phyloP scores from a whole-genome alignment of 1,140 invertebrate species.

The Diorhabda sublineata region DNA sequence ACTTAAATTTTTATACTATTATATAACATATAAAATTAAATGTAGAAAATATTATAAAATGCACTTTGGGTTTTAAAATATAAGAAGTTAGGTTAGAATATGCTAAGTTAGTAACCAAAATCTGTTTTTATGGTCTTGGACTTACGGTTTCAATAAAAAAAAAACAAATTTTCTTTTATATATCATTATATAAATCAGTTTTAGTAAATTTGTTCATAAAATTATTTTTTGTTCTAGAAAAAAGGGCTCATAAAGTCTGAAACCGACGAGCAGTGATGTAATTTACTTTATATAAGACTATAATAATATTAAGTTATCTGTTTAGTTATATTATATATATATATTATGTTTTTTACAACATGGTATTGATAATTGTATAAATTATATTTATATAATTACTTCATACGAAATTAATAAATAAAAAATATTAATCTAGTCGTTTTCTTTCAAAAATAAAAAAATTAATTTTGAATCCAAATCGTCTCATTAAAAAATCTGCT shows the following conservation, averaged over 20 bases:
- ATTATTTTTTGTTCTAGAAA: conserved; percentile 31
- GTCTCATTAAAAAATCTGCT: too few species aligned
- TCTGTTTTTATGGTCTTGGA: too few species aligned
- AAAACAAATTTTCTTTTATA: too few species aligned
- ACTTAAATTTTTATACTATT: background rate
- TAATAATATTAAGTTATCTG: conserved; percentile 16
- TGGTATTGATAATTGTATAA: conserved; percentile 32
- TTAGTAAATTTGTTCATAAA: too few species aligned
- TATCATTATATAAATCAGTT: too few species aligned
- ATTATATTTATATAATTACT: conserved; percentile 21
- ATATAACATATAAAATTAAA: too few species aligned
- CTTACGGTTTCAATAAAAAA: too few species aligned
- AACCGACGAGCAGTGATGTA: conserved; percentile 10
- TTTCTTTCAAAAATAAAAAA: background rate
- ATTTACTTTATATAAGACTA: conserved; percentile 17
- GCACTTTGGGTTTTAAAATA: too few species aligned
- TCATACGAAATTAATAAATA: conserved; percentile 5
- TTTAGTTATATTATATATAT: conserved; percentile 8
- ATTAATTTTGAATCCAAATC: background rate
- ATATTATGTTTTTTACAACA: conserved; percentile 28
- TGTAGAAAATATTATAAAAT: too few species aligned
- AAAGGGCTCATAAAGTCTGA: conserved; percentile 24
- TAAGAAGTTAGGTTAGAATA: too few species aligned
- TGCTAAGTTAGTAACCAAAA: too few species aligned
- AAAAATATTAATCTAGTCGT: background rate